phyloP scores from a whole-genome alignment of 2,888 invertebrate species.

The Perdita meconis region DNA sequence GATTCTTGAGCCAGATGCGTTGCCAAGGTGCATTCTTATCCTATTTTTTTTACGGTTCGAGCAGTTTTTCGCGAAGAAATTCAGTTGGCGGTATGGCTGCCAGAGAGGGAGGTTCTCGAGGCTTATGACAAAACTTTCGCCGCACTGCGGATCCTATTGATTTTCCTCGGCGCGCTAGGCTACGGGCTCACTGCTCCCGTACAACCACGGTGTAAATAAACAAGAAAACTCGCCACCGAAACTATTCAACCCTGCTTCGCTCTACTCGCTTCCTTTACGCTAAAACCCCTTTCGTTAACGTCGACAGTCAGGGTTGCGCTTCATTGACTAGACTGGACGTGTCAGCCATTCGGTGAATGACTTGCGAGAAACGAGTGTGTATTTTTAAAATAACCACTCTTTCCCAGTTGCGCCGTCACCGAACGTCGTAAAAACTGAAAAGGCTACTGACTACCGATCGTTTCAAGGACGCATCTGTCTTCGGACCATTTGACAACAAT shows the following conservation, averaged over 20 bases:
- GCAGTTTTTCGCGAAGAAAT: neutral
- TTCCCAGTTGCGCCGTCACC: neutral
- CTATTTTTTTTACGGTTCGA: neutral
- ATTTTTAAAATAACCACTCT: neutral
- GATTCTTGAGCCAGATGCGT: neutral
- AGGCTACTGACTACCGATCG: no score
- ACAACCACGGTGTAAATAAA: conserved; percentile 80
- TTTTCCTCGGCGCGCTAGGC: conserved; percentile 76
- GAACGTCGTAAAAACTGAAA: no score
- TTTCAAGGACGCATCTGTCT: no score
- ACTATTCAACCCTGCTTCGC: conserved; percentile 12
- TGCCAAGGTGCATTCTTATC: neutral
- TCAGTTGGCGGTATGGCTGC: conserved; percentile 1
- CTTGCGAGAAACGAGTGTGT: neutral
- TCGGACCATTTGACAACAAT: conserved; percentile 14
- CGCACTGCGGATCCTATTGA: conserved; percentile 83
- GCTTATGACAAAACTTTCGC: conserved; percentile 81
- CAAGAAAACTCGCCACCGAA: conserved; percentile 70
- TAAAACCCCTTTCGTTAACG: neutral
- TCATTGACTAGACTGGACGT: neutral
- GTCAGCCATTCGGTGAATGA: neutral
- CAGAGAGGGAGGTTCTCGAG: conserved; percentile 26
- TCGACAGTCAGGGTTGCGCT: neutral
- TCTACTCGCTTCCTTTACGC: neutral
- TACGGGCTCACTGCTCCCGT: conserved; percentile 67